Evolutionary conservation across 2,888 invertebrate species (phyloP), one percentile per base, ranked within the genome.

Genomic region (Cantharis flavilabris): DNA sequence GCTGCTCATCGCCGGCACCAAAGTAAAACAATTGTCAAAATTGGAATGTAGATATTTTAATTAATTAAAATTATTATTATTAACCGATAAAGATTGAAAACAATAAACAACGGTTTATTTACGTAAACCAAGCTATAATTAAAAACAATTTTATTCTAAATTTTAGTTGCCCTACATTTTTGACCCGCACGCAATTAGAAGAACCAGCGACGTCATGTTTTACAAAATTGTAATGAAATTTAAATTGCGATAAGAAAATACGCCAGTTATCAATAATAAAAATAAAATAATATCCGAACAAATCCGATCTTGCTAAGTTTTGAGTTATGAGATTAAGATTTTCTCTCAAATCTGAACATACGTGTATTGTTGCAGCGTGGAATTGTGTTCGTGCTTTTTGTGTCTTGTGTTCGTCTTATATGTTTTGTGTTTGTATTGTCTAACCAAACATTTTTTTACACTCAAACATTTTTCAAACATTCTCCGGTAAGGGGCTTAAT

Each of bases 361-460:
- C 74, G 70, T 64, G 74, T 63, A 64, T 71, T 30, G 70, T 63
- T 67, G 71, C 23, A 70, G 72, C 64, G 71, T 70, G 72, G 74
- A 64, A 33, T 49, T 20, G 69, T 72, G 74, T 70, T 75, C 62
- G 77, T 77, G 74, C 13, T 64, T 49, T 49, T 49, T 49, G 33
- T 30, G 77, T 77, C 73, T 62, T 69, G 77, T 77, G 77, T 72
- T 73, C 33, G 71, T 75, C 72, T 62, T 77, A 28, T 75, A 70
- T 72, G 78, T 77, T 72, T 76, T 79, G 64, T 69, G 77, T 78
- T 70, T 76, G 33, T 69, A 76, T 80, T 67, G 65, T 67, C 26
- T 9, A 11, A 67, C n/a, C 26, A n/a, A 67, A 67, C 23, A 23
- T 67, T 67, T 67, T 18, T 67, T 49, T n/a, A 49, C n/a, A 49